Base-by-base conservation (phyloP, 92 coral and sea anemone species). In the Meandrina meandrites region DNA sequence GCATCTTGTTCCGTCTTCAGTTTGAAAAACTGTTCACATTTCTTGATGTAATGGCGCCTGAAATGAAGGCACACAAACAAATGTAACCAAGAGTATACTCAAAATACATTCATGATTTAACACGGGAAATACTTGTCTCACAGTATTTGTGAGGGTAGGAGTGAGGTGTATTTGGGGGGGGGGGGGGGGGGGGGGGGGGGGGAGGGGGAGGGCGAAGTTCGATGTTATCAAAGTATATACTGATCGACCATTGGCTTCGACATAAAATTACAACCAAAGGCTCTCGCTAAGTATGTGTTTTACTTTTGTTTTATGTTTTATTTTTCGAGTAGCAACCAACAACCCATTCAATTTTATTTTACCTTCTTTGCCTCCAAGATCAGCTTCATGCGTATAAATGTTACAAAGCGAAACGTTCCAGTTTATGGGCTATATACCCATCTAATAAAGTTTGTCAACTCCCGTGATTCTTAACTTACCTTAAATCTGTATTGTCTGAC, bases 1-100 rank as follows among this genome's bases (percentile, higher is more conserved):
- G 83, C n/a, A 64, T 93, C 94, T 35, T 89, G 92, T 28, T 91
- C 88, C 14, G 94, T 88, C 75, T 87, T 91, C 32, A 94, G 89
- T 75, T 94, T 92, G 54, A 94, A 76, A n/a, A 94, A 85, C 68
- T 94, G 92, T n/a, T 95, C 98, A 60, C 98, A 95, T 76, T 96
- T 96, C 79, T 94, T 93, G 89, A 96, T 90, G 87, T 91, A 96
- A 60, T 95, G 93, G 51, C 96, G 98, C 86, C 98, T 94, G 72
- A 48, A 35, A 22, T 68, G 53, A 56, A 35, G 1, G 22, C 35
- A 45, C 1, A 35, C 53, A 8, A 35, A 60, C n/a, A 16, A 5
- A 48, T 45, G 27, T 28, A 64, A 64, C 70, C 3, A 34, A 4
- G 24, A 34, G 35, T 27, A 27, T 2, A 28, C 71, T 3, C 71